Evolutionary conservation across 2,113 vertebrate genomes (phyloP).

Genomic region (Peromyscus maniculatus): DNA sequence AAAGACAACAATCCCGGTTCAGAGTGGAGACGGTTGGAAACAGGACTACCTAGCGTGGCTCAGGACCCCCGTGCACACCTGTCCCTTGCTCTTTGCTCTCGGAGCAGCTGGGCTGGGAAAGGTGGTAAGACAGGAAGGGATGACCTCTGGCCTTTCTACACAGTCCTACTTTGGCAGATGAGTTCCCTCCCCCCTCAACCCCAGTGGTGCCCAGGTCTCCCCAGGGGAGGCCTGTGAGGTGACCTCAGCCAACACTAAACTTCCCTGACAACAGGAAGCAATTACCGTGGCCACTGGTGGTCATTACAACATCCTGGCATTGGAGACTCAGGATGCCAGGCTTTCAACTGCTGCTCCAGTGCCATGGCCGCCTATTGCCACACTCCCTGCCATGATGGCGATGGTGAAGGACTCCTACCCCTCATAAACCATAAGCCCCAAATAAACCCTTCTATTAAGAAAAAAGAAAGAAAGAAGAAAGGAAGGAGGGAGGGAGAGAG

Average conservation of each 20-base stretch:
- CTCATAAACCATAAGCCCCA: not conserved
- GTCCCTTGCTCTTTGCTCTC: not conserved
- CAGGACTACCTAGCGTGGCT: not conserved
- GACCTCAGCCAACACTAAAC: no score
- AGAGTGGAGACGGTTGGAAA: not conserved
- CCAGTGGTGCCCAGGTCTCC: not conserved
- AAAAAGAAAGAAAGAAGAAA: no score
- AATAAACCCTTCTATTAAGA: not conserved
- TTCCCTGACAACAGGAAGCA: not conserved
- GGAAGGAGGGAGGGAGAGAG: rapidly evolving
- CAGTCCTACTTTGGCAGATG: not conserved
- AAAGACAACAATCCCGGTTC: not conserved
- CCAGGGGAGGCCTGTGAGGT: not conserved
- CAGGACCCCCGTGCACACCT: not conserved
- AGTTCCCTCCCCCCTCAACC: not conserved
- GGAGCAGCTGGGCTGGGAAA: not conserved
- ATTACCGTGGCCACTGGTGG: not conserved
- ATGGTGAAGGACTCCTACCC: not conserved
- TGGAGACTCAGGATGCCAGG: not conserved
- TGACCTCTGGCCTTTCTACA: not conserved
- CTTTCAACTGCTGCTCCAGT: not conserved
- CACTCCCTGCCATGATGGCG: not conserved
- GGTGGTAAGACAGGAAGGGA: not conserved
- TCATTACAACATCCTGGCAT: not conserved
- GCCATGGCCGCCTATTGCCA: not conserved